Evolutionary conservation across 2,797 vertebrate species (phyloP).

Genomic region (Anisognathus igniventris): DNA sequence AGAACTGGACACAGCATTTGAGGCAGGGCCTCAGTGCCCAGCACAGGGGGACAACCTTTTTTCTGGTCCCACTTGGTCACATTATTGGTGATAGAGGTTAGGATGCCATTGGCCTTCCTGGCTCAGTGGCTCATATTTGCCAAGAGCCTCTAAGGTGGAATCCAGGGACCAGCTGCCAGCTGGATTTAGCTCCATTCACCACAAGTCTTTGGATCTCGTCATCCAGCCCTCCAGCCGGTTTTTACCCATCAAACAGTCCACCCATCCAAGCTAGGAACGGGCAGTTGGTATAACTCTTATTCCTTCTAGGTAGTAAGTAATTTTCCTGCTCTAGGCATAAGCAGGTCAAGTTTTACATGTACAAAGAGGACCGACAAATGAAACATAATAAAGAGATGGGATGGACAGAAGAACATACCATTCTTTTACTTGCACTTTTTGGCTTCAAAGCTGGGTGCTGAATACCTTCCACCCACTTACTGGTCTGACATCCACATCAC

Average conservation of each 20-base stretch:
- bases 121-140: background rate
- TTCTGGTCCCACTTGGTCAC: background rate
- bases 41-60: rapidly evolving
- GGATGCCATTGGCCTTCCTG: background rate
- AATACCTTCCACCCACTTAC: background rate
- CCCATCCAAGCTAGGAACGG: background rate
- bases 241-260: background rate
- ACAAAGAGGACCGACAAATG: background rate
- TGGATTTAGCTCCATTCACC: background rate
- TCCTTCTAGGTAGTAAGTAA: background rate
- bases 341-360: background rate
- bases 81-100: background rate
- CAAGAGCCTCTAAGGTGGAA: background rate
- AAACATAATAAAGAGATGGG: background rate
- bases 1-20: no score
- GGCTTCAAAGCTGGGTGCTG: background rate
- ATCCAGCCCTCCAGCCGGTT: background rate
- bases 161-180: background rate
- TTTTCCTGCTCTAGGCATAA: background rate
- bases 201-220: background rate
- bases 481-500: background rate
- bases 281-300: background rate
- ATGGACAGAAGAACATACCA: background rate
- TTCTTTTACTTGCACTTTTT: background rate
- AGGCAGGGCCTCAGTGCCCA: no score